Conservation (phyloP, 2,888 invertebrate genomes). For the Phyllotreta cruciferae region DNA sequence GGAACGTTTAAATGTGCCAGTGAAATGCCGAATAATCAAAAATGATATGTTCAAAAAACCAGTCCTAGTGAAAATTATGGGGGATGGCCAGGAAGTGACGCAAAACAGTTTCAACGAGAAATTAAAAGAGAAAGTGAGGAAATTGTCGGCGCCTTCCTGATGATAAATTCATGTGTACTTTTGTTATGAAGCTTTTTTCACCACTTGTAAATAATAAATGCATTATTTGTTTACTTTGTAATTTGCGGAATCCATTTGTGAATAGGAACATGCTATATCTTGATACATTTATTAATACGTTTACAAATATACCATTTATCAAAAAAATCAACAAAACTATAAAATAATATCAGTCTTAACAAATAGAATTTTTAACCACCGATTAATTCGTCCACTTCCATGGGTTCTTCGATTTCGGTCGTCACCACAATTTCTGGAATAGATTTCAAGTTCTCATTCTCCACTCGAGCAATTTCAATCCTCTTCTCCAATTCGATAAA, state of each 20-base stretch:
- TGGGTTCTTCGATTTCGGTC: conserved; percentile 41
- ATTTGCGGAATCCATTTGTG: neutral
- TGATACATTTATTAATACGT: too few relatives aligned
- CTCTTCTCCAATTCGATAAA: conserved; percentile 40
- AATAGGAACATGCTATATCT: neutral
- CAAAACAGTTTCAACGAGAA: conserved; percentile 29
- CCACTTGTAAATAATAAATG: too few relatives aligned
- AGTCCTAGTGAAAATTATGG: conserved; percentile 42
- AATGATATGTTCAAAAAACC: conserved; percentile 36
- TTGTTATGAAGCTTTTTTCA: too few relatives aligned
- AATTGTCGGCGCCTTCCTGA: conserved; percentile 23
- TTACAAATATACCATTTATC: too few relatives aligned
- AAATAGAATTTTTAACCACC: conserved; percentile 3
- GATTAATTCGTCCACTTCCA: conserved; percentile 42
- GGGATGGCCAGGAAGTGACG: conserved; percentile 15
- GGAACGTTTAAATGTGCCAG: conserved; percentile 54
- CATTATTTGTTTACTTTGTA: too few relatives aligned
- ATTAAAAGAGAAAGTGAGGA: conserved; percentile 29
- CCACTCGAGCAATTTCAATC: conserved; percentile 39
- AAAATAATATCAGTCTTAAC: too few relatives aligned
- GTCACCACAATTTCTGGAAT: conserved; percentile 46
- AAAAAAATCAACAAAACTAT: too few relatives aligned
- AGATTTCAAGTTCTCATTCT: conserved; percentile 39
- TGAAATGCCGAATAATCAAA: conserved; percentile 42
- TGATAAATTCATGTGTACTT: too few relatives aligned